Conservation (phyloP, 92 coral and sea anemone genomes). For the Porites evermanni region DNA sequence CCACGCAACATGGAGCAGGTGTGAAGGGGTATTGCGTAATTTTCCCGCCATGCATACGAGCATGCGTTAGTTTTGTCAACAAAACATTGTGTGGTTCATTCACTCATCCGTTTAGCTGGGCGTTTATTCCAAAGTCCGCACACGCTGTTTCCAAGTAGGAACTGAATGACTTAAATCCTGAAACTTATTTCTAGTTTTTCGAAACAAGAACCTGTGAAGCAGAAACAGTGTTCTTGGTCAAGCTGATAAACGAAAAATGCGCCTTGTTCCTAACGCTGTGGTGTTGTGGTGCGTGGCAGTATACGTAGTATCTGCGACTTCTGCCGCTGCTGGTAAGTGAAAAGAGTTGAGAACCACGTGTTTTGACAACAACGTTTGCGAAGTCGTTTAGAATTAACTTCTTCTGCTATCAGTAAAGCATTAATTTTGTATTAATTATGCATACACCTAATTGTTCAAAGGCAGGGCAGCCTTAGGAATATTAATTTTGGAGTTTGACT, state of each 20-base stretch:
- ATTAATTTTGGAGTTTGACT: too few relatives aligned
- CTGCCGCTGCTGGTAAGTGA: constrained; percentile 19
- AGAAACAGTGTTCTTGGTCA: constrained; percentile 3
- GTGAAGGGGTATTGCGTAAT: constrained; percentile 26
- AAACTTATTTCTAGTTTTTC: not conserved
- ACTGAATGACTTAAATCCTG: too few relatives aligned
- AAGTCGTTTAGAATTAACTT: not conserved
- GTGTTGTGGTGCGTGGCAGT: constrained; percentile 24
- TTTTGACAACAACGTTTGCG: not conserved
- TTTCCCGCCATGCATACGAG: constrained; percentile 31
- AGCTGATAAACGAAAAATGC: not conserved
- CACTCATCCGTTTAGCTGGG: constrained; percentile 32
- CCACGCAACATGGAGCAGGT: not conserved
- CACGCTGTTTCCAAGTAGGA: not conserved
- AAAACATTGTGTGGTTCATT: constrained; percentile 18
- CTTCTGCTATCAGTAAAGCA: not conserved
- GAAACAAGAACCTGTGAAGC: not conserved
- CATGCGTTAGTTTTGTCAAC: constrained; percentile 29
- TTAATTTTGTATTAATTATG: too few relatives aligned
- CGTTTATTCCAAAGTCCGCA: constrained; percentile 25
- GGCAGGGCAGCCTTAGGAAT: too few relatives aligned
- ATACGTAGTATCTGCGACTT: not conserved
- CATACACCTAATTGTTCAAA: too few relatives aligned
- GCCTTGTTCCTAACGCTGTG: not conserved
- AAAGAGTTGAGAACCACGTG: constrained; percentile 24